Evolutionary conservation across 2,113 vertebrate species (phyloP).

Genomic region (Onychorhynchus coronatus): DNA sequence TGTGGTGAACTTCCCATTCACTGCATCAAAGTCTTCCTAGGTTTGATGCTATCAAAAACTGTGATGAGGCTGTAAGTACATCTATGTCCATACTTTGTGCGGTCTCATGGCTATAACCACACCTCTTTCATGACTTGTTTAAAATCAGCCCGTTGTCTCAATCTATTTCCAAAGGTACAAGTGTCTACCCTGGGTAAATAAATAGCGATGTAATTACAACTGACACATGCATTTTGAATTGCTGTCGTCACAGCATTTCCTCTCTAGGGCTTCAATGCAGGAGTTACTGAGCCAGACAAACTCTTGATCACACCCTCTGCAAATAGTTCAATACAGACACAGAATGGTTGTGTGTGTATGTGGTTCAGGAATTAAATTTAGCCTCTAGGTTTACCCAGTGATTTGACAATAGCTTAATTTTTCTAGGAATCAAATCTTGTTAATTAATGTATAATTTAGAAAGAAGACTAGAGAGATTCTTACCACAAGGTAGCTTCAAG

Average conservation of each 20-base stretch:
- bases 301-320: slow-evolving; percentile 36
- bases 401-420: slow-evolving; percentile 9
- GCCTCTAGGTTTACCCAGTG: not conserved
- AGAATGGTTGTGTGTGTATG: not conserved
- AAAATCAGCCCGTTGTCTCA: not conserved
- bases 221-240: not conserved
- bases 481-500: not conserved
- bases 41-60: not conserved
- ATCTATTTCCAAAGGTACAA: slow-evolving; percentile 5
- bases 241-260: slow-evolving; percentile 46
- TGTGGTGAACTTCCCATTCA: not conserved
- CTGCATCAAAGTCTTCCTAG: not conserved
- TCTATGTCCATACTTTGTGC: not conserved
- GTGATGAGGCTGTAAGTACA: not conserved
- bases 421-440: not conserved
- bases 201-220: slow-evolving; percentile 24
- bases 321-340: slow-evolving; percentile 13
- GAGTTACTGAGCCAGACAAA: not conserved
- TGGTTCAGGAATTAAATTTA: slow-evolving; percentile 44
- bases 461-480: not conserved
- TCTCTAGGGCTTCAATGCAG: slow-evolving; percentile 20
- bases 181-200: not conserved
- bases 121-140: not conserved
- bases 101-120: not conserved
- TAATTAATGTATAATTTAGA: slow-evolving; percentile 1